Evolutionary conservation across 1,140 invertebrate genomes (phyloP).

Genomic region (Matsumurasca onukii): DNA sequence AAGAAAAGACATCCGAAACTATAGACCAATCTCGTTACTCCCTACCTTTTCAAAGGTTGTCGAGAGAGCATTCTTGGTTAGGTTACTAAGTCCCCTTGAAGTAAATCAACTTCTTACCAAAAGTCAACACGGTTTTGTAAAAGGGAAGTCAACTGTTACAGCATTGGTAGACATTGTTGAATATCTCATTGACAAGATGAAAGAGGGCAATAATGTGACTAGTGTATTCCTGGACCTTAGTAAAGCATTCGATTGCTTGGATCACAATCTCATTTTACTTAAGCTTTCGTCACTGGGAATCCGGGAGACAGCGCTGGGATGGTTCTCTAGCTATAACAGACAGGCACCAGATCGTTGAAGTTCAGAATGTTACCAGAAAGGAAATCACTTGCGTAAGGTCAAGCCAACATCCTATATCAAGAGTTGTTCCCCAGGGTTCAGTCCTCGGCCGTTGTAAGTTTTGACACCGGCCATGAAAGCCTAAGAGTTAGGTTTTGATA

Average conservation of each 20-base stretch:
- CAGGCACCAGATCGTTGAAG: background rate
- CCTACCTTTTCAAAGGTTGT: background rate
- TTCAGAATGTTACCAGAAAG: background rate
- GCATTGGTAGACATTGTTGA: background rate
- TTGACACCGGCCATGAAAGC: too few relatives aligned
- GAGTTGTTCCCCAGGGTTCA: background rate
- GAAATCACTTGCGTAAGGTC: background rate
- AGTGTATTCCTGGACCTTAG: conserved; percentile 1
- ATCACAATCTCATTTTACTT: background rate
- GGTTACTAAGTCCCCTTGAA: background rate
- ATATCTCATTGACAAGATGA: background rate
- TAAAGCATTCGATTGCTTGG: conserved; percentile 16
- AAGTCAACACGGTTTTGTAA: conserved; percentile 13
- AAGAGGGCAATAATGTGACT: background rate
- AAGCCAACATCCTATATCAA: background rate
- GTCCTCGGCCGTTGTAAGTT: background rate
- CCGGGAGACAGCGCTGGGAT: background rate
- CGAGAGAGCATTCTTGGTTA: background rate
- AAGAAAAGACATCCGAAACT: background rate
- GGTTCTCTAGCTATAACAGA: background rate
- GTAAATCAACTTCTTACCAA: background rate
- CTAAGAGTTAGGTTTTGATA: too few relatives aligned
- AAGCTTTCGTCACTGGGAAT: background rate
- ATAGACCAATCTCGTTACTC: conserved; percentile 5
- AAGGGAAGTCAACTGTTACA: conserved; percentile 4